A percentile compares a stretch with the other conserved stretches of the same genome.
These are phyloP conservation scores for Drosophila varians DNA, from an alignment of 1,140 invertebrate genomes.

Conservation along the genomic window DNA sequence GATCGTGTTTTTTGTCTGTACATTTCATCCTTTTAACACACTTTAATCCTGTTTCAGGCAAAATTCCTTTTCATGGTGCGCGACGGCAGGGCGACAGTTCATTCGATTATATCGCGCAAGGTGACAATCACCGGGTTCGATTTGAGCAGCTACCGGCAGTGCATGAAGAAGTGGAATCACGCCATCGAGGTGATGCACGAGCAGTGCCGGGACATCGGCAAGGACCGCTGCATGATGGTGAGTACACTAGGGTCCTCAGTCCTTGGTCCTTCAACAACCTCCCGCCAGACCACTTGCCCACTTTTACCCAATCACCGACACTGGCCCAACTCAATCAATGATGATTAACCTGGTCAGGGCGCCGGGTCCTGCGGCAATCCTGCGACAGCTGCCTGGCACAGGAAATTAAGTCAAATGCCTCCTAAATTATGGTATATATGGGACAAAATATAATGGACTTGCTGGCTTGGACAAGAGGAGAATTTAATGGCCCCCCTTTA, in stretches of 20 bases:
- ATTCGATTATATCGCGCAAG: conserved; percentile 98
- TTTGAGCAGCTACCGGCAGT: conserved; percentile 95
- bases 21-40: neutral
- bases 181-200: conserved; percentile 97
- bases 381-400: conserved; percentile 3
- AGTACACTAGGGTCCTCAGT: conserved; percentile 30
- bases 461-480: neutral
- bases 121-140: conserved; percentile 99
- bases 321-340: conserved; percentile 18
- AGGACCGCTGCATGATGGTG: conserved; percentile 92
- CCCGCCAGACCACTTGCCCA: too few species aligned
- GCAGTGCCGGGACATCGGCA: conserved; percentile 95
- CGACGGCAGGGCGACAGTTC: conserved; percentile 98
- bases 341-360: conserved; percentile 22
- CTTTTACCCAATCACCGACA: neutral
- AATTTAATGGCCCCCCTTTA: neutral
- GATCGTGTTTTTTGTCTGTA: neutral
- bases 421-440: neutral
- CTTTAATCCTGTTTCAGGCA: conserved; percentile 84
- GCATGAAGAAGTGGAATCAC: conserved; percentile 97
- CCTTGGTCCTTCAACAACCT: neutral
- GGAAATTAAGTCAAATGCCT: conserved; percentile 20
- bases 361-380: neutral
- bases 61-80: conserved; percentile 99
- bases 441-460: neutral